phyloP scores from a whole-genome alignment of 2,888 invertebrate genomes.

The Scrobipalpa costella region DNA sequence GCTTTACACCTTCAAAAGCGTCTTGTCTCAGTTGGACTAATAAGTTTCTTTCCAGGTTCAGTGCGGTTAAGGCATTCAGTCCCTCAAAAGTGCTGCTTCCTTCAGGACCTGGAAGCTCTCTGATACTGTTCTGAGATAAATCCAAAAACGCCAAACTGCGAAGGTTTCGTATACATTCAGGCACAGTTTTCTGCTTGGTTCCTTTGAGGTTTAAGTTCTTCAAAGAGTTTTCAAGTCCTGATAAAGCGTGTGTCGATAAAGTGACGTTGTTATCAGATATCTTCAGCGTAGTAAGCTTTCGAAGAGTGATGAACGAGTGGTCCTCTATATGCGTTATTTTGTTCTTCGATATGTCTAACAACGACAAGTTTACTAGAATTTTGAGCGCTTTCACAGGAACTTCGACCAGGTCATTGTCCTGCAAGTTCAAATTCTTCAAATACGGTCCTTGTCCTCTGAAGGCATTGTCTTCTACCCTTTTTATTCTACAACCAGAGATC shows the following conservation, averaged over 20 bases:
- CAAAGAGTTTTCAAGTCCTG: slow-evolving; percentile 89
- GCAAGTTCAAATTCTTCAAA: slow-evolving; percentile 91
- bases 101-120: slow-evolving; percentile 87
- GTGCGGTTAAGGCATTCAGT: slow-evolving; percentile 89
- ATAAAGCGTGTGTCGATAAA: slow-evolving; percentile 84
- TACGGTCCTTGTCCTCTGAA: slow-evolving; percentile 91
- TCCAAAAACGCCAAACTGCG: slow-evolving; percentile 92
- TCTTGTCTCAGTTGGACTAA: slow-evolving; percentile 88
- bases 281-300: slow-evolving; percentile 89
- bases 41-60: slow-evolving; percentile 93
- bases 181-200: slow-evolving; percentile 89
- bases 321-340: slow-evolving; percentile 86
- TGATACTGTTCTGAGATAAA: slow-evolving; percentile 92
- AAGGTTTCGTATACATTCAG: slow-evolving; percentile 89
- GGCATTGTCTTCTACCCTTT: slow-evolving; percentile 85
- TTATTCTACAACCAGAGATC: slow-evolving; percentile 90
- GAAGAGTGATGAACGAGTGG: slow-evolving; percentile 87
- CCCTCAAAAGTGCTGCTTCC: slow-evolving; percentile 87
- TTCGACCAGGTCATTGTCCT: slow-evolving; percentile 89
- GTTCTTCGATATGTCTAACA: slow-evolving; percentile 93
- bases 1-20: slow-evolving; percentile 89
- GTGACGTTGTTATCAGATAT: slow-evolving; percentile 93
- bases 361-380: slow-evolving; percentile 85
- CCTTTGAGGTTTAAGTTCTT: slow-evolving; percentile 96
- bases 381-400: slow-evolving; percentile 88